Evolutionary conservation across 1,140 invertebrate species (phyloP).

Genomic region (Calliopsis andreniformis): DNA sequence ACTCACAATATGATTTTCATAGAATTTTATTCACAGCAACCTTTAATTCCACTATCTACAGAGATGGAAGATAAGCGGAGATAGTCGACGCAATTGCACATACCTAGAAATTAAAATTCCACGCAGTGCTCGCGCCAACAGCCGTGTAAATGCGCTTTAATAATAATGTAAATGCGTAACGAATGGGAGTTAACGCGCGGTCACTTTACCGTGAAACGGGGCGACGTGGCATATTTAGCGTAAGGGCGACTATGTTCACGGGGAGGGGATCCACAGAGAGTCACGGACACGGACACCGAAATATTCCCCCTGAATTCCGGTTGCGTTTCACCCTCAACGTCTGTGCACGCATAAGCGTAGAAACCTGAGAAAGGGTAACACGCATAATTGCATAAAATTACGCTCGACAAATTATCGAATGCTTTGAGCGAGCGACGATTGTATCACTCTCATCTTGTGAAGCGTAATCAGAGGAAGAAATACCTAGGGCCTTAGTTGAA

Average conservation of each 20-base stretch:
- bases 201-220: constrained; percentile 73
- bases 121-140: constrained; percentile 60
- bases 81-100: background rate
- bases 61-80: constrained; percentile 15
- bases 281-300: constrained; percentile 19
- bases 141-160: constrained; percentile 76
- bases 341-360: constrained; percentile 36
- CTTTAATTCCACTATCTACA: constrained; percentile 1
- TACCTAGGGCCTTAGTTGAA: too few relatives aligned
- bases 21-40: background rate
- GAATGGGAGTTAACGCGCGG: constrained; percentile 72
- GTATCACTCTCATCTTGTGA: constrained; percentile 29
- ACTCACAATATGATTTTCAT: background rate
- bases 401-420: constrained; percentile 63
- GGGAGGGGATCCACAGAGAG: background rate
- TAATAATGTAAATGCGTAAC: constrained; percentile 75
- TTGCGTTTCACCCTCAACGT: constrained; percentile 21
- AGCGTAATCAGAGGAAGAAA: background rate
- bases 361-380: constrained; percentile 66
- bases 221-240: constrained; percentile 58
- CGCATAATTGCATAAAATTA: constrained; percentile 77
- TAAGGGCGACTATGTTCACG: constrained; percentile 45
- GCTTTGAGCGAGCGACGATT: constrained; percentile 51
- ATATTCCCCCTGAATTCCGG: constrained; percentile 33
- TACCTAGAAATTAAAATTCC: constrained; percentile 73